A percentile compares a stretch with the other conserved stretches of the same genome.
phyloP scores from a whole-genome alignment of 2,888 invertebrate species.

The Apodemia mormo region DNA sequence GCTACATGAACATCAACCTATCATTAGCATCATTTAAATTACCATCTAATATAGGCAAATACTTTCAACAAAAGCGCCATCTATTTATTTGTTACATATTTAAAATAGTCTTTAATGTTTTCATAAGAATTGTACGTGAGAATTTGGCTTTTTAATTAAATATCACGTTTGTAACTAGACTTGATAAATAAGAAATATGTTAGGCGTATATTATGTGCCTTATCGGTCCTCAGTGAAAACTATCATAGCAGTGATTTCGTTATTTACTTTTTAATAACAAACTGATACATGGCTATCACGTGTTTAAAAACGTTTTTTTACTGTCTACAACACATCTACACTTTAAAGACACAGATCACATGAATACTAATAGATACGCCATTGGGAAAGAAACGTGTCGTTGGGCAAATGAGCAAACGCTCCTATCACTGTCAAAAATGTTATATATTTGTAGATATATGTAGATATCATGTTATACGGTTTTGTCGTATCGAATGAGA shows the following conservation, averaged over 20 bases:
- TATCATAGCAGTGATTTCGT: neutral
- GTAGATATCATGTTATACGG: too few relatives aligned
- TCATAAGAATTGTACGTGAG: too few relatives aligned
- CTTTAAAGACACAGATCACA: neutral
- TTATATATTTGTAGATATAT: too few relatives aligned
- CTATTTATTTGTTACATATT: neutral
- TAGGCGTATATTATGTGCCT: neutral
- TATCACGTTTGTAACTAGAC: neutral
- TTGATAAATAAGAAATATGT: neutral
- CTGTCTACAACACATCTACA: neutral
- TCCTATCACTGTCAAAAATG: too few relatives aligned
- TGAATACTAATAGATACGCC: too few relatives aligned
- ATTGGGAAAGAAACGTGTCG: too few relatives aligned
- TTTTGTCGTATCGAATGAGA: too few relatives aligned
- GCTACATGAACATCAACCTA: too few relatives aligned
- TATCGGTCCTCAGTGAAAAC: neutral
- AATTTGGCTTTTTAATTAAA: neutral
- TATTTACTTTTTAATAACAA: neutral
- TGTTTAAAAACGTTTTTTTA: neutral
- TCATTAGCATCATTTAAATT: too few relatives aligned
- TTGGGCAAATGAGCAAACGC: too few relatives aligned
- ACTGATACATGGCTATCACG: neutral
- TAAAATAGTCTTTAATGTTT: too few relatives aligned
- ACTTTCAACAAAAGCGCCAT: neutral
- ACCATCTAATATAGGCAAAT: too few relatives aligned